Evolutionary conservation across 2,113 vertebrate genomes (phyloP).

Genomic region (Peromyscus leucopus): DNA sequence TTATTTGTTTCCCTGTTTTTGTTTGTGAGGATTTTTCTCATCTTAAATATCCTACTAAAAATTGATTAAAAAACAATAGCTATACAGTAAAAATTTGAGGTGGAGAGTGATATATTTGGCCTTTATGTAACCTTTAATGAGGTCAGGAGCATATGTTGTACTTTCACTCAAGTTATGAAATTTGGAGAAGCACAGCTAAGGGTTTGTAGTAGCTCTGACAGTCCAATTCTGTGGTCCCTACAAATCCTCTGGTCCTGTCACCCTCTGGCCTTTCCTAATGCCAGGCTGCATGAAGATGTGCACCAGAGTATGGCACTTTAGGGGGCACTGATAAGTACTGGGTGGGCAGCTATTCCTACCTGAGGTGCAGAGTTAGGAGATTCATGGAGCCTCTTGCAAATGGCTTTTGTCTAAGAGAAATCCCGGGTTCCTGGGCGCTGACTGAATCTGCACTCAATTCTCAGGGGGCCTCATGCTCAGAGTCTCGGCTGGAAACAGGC

Average conservation of each 20-base stretch:
- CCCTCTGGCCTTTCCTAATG: rapidly evolving
- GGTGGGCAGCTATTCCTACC: neutral
- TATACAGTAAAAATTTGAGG: neutral
- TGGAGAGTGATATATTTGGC: neutral
- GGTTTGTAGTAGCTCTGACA: rapidly evolving
- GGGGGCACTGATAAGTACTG: rapidly evolving
- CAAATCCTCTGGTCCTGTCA: neutral
- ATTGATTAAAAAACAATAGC: neutral
- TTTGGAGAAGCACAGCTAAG: neutral
- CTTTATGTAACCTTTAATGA: neutral
- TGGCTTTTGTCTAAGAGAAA: neutral
- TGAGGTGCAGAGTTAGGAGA: neutral
- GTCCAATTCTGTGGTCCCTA: rapidly evolving
- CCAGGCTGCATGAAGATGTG: no score
- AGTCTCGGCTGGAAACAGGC: neutral
- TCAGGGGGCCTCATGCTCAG: neutral
- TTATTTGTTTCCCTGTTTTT: neutral
- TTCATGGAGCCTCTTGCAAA: neutral
- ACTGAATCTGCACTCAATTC: neutral
- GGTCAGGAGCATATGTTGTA: neutral
- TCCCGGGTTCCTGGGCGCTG: neutral
- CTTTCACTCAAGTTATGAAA: neutral
- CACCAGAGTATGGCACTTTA: rapidly evolving
- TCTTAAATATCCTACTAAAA: neutral
- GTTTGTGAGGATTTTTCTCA: neutral